Percentiles rank a stretch among this genome's conserved stretches.
Conservation (phyloP, 2,113 vertebrate species). For the Porphyrio hochstetteri region DNA sequence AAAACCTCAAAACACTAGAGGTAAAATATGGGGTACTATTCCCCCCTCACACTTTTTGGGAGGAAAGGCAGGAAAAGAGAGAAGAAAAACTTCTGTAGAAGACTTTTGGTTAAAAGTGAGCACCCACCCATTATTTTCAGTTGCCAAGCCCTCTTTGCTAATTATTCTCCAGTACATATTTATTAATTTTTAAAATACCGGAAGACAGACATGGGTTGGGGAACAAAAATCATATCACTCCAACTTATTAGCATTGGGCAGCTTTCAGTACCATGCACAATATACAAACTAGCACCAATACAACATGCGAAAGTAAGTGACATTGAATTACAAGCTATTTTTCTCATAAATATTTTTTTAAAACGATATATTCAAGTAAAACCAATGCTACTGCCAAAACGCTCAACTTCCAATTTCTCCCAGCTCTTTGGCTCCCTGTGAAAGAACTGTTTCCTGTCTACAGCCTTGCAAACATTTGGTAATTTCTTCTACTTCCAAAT, state of each 20-base stretch:
- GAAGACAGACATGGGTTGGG: not conserved
- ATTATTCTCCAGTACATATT: not conserved
- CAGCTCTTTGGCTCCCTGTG: not conserved
- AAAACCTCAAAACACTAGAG: not conserved
- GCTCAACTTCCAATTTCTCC: not conserved
- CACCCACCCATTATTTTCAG: not conserved
- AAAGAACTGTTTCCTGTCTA: not conserved
- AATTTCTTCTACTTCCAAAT: not conserved
- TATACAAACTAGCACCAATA: not conserved
- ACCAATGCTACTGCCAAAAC: conserved; percentile 1
- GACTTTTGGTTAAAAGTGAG: not conserved
- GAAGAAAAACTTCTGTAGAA: not conserved
- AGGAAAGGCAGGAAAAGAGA: not conserved
- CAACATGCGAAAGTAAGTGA: not conserved
- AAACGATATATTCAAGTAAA: conserved; percentile 17
- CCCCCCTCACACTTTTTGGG: not conserved
- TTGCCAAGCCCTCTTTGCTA: not conserved
- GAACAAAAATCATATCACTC: not conserved
- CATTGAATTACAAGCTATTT: conserved; percentile 30
- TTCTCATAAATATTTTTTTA: conserved; percentile 15
- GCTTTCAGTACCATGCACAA: not conserved
- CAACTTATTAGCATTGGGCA: not conserved
- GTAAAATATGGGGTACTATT: not conserved
- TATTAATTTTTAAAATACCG: not conserved
- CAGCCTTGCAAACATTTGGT: not conserved